Evolutionary conservation across 2,797 vertebrate species (phyloP), one percentile per base, ranked within the genome.

Genomic region (Malurus splendens): DNA sequence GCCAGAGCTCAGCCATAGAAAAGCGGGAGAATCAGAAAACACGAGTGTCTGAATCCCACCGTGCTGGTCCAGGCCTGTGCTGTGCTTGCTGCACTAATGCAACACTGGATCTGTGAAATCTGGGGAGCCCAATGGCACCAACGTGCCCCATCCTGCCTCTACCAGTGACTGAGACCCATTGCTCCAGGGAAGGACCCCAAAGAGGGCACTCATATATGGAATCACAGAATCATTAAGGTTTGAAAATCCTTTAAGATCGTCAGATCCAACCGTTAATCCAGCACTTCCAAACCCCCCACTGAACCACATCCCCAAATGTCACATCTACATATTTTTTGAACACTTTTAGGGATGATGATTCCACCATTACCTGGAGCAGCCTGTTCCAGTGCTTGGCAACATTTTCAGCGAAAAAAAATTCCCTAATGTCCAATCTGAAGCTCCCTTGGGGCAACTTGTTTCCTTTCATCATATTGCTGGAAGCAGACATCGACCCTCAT

Each of bases 31-130:
- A 76, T 57, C 11, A 8, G 48, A 59, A 91, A 92, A 73, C 42
- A 44, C 0, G 7, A 79, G 25, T 25, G 3, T 44, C 38, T 45
- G 44, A 80, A 28, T 25, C 14, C 50, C 4, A 7, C 19, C 73
- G 15, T n/a, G 44, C 38, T 41, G 8, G 10, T 52, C 70, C 68
- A 39, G 60, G 42, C 47, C 57, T 24, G 3, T 27, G 52, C 45
- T 60, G 38, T 1, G 0, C 57, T 64, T 66, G 33, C 66, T 66
- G 51, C 45, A 47, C 45, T 47, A 9, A 15, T 25, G 23, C 23
- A 50, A 7, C 1, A 0, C 6, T 1, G 1, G 18, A 61, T 71
- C 30, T 17, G 0, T 47, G 57, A 14, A 59, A 48, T 32, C 16
- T 23, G 30, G 18, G 33, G 28, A 38, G 48, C 11, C 44, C 30